Evolutionary conservation across 2,113 vertebrate genomes (phyloP).

Genomic region (Plecturocebus donacophilus): DNA sequence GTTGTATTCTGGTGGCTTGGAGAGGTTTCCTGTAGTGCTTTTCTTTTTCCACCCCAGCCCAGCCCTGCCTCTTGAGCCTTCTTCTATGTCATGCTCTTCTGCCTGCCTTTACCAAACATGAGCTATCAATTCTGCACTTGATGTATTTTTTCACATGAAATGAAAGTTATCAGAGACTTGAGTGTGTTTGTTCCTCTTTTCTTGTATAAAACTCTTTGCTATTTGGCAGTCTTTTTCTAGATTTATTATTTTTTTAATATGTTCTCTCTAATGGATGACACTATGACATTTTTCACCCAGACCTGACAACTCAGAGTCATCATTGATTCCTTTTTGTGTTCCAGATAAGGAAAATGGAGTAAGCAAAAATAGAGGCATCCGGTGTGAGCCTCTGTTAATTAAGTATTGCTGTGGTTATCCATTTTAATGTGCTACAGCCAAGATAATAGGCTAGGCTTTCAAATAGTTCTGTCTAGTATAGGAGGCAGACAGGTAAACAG

Average conservation of each 20-base stretch:
- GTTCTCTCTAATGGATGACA: constrained; percentile 2
- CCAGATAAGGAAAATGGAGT: constrained; percentile 39
- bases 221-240: background rate
- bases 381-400: background rate
- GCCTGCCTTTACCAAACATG: background rate
- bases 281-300: background rate
- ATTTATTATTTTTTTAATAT: background rate
- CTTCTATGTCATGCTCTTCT: background rate
- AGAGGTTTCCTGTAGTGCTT: background rate
- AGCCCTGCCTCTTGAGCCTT: background rate
- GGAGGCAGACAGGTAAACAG: background rate
- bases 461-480: background rate
- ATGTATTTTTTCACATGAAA: background rate
- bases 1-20: background rate
- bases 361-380: background rate
- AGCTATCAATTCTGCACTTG: background rate
- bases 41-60: background rate
- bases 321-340: constrained; percentile 29
- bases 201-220: background rate
- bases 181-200: background rate
- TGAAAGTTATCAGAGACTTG: background rate
- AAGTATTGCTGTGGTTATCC: background rate
- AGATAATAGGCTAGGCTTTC: background rate
- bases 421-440: background rate
- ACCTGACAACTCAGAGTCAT: background rate